Percentiles rank a stretch among this genome's conserved stretches.
phyloP scores from a whole-genome alignment of 2,797 vertebrate genomes.

The Sebastes matsubarae region DNA sequence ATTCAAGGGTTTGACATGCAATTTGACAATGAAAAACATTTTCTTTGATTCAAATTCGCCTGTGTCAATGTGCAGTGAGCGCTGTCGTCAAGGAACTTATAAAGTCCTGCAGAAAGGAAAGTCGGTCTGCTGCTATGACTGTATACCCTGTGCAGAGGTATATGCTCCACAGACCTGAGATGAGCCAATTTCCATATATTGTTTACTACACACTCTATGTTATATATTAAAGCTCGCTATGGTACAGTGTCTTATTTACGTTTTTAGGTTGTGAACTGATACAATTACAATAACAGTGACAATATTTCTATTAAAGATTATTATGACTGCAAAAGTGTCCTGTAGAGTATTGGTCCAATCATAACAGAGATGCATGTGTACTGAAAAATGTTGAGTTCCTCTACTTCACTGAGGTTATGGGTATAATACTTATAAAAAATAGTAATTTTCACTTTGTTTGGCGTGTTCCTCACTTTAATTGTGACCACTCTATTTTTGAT shows the following conservation, averaged over 20 bases:
- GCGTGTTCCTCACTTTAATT: constrained; percentile 63
- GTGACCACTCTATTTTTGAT: constrained; percentile 65
- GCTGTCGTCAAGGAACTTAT: constrained; percentile 75
- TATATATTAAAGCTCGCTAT: constrained; percentile 48
- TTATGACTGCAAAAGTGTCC: constrained; percentile 79
- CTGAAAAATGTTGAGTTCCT: constrained; percentile 78
- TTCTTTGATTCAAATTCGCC: constrained; percentile 59
- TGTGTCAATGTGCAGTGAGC: constrained; percentile 78
- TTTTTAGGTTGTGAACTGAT: constrained; percentile 1
- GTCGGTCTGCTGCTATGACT: constrained; percentile 79
- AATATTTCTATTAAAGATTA: constrained; percentile 78
- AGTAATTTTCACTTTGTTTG: constrained; percentile 74
- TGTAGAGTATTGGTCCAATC: constrained; percentile 80
- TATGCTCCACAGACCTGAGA: not conserved
- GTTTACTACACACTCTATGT: constrained; percentile 42
- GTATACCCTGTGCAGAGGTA: constrained; percentile 78
- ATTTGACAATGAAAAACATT: not conserved
- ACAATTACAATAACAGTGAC: constrained; percentile 13
- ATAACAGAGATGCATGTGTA: constrained; percentile 74
- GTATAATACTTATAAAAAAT: constrained; percentile 48
- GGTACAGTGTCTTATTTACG: constrained; percentile 9
- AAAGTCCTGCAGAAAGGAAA: constrained; percentile 78
- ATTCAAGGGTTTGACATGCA: not conserved
- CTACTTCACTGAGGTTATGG: constrained; percentile 73
- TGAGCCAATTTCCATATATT: not conserved